These are phyloP conservation scores for Fundulus diaphanus DNA, from an alignment of 2,797 vertebrate species.

Conservation along the genomic window DNA sequence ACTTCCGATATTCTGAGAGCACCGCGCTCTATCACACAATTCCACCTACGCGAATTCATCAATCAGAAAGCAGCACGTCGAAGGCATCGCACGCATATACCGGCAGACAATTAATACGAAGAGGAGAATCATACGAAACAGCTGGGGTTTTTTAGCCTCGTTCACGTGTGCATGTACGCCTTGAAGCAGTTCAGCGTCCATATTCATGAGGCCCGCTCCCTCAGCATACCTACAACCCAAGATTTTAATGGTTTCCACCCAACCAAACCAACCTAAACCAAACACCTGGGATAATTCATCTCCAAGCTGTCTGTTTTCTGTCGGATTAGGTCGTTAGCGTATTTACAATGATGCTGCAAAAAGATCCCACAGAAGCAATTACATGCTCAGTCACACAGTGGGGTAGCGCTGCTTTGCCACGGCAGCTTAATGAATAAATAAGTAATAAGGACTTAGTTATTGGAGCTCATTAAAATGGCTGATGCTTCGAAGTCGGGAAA, in stretches of 20 bases:
- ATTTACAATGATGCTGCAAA: slow-evolving; percentile 40
- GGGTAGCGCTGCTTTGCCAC: slow-evolving; percentile 61
- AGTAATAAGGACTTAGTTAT: slow-evolving; percentile 79
- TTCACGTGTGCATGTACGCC: slow-evolving; percentile 69
- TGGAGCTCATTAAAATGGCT: slow-evolving; percentile 83
- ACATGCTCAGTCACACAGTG: slow-evolving; percentile 62
- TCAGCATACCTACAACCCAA: slow-evolving; percentile 58
- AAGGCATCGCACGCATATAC: slow-evolving; percentile 58
- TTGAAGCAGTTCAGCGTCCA: slow-evolving; percentile 77
- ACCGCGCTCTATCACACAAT: slow-evolving; percentile 64
- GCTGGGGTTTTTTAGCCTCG: slow-evolving; percentile 44
- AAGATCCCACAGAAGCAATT: slow-evolving; percentile 53
- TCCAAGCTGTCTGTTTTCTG: slow-evolving; percentile 38
- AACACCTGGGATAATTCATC: slow-evolving; percentile 30
- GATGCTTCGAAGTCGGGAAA: slow-evolving; percentile 74
- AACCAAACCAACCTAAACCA: slow-evolving; percentile 53
- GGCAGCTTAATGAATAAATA: slow-evolving; percentile 79
- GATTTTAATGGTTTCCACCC: slow-evolving; percentile 63
- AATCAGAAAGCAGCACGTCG: slow-evolving; percentile 63
- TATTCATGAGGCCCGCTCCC: slow-evolving; percentile 78
- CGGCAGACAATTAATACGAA: slow-evolving; percentile 73
- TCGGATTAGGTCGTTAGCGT: slow-evolving; percentile 53
- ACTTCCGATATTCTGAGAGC: slow-evolving; percentile 70
- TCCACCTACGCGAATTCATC: slow-evolving; percentile 75
- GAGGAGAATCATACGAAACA: slow-evolving; percentile 63